Evolutionary conservation across 2,113 vertebrate species (phyloP).

Genomic region (Merops nubicus): DNA sequence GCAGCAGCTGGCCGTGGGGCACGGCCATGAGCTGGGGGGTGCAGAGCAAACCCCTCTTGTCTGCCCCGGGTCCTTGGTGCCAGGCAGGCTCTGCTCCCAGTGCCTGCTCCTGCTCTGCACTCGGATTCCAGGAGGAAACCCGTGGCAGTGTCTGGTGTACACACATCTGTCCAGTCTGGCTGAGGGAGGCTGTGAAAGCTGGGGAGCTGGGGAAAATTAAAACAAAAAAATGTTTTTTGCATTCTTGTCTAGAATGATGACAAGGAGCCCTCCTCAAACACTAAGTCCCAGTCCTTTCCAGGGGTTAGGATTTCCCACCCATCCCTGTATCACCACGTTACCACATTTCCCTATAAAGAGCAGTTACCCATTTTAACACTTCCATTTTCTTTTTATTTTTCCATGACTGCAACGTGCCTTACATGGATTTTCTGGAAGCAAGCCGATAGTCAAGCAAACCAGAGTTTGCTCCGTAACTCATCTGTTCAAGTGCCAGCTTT

Average conservation of each 20-base stretch:
- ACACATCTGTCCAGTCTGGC: not conserved
- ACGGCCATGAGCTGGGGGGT: accelerated
- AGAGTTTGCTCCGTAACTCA: not conserved
- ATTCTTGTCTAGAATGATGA: accelerated
- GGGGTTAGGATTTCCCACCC: not conserved
- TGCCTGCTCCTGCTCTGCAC: not conserved
- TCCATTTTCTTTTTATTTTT: not conserved
- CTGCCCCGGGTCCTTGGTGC: not conserved
- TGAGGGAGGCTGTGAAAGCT: not conserved
- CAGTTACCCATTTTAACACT: not conserved
- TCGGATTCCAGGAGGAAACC: no score
- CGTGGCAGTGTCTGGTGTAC: not conserved
- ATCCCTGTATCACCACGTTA: not conserved
- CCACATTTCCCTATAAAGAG: not conserved
- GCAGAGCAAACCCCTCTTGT: not conserved
- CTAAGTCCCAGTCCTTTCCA: not conserved
- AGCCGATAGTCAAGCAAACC: not conserved
- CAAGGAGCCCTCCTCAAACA: not conserved
- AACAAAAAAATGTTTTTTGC: not conserved
- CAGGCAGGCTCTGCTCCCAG: not conserved
- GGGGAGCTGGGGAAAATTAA: not conserved
- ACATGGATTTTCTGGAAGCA: not conserved
- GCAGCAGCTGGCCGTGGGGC: not conserved
- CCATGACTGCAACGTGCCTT: not conserved
- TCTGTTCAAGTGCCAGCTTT: not conserved